phyloP scores from a whole-genome alignment of 2,113 vertebrate genomes.

The Oreochromis niloticus region DNA sequence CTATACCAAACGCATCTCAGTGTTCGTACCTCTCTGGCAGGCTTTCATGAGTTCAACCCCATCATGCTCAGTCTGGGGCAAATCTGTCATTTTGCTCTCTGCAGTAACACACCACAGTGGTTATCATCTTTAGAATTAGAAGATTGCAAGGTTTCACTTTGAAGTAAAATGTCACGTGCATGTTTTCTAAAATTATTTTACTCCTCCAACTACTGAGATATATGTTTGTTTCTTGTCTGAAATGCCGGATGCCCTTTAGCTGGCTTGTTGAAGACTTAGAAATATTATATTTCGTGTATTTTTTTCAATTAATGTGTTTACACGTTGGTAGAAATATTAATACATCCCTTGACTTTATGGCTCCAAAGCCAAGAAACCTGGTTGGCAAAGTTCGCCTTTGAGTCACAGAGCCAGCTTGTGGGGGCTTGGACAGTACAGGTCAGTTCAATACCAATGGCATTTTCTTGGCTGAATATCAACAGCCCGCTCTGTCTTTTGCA shows the following conservation, averaged over 20 bases:
- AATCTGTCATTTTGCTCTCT: not conserved
- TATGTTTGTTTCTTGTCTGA: not conserved
- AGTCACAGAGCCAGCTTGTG: conserved; percentile 9
- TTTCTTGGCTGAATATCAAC: conserved; percentile 37
- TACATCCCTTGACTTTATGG: not conserved
- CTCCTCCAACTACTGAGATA: not conserved
- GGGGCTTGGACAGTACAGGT: not conserved
- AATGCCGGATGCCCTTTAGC: not conserved
- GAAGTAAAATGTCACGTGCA: not conserved
- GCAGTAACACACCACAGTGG: not conserved
- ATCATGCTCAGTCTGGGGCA: not conserved
- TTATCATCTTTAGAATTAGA: not conserved
- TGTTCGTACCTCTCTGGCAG: conserved; percentile 3
- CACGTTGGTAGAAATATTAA: not conserved
- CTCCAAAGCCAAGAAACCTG: not conserved
- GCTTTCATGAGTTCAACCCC: not conserved
- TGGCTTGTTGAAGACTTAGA: not conserved
- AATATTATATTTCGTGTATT: not conserved
- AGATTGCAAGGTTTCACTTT: not conserved
- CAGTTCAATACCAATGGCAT: conserved; percentile 26
- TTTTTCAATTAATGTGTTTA: not conserved
- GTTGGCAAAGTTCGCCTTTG: not conserved
- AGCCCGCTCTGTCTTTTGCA: conserved; percentile 15
- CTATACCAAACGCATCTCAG: not conserved
- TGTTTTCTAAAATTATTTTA: not conserved